Evolutionary conservation across 2,888 invertebrate genomes (phyloP), one percentile per base, ranked within the genome.

Genomic region (Pocota personata): DNA sequence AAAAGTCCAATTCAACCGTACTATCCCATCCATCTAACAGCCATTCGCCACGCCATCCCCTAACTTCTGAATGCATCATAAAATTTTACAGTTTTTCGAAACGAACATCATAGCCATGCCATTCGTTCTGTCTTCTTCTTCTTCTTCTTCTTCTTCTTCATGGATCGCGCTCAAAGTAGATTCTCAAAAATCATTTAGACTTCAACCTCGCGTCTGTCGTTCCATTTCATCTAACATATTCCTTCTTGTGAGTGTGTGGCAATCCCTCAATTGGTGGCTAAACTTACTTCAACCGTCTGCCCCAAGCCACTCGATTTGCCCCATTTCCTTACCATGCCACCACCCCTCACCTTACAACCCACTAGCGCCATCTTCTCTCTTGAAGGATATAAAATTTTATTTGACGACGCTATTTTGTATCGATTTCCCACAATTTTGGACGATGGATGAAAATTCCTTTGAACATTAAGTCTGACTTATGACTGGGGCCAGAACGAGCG

Each of bases 391-490:
- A 89, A 89, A 89, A 89, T 89, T 89, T 89, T 89, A 89, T 89
- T 89, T 89, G 89, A 89, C 88, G 89, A 89, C 88, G 89, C 89
- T 88, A 89, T 89, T 89, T 89, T 89, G 89, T 89, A 90, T 90
- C 89, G 90, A 90, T 90, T 90, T 89, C 89, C 88, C 89, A 89
- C 89, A 90, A 89, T 87, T 89, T 87, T 87, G 76, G 88, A 88
- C 88, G 88, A 87, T 88, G 88, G 80, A 80, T 87, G 80, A 82
- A 87, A 88, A 87, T 87, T 87, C 88, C 83, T 87, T 86, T 69
- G 80, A 87, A 88, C 89, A 89, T 89, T 89, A 89, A 89, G 88
- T 84, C 89, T 89, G 88, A 89, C 88, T 89, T 89, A 89, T 89
- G 89, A 88, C 87, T 64, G 75, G 66, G 58, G 40, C 84, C 48